Evolutionary conservation across 2,113 vertebrate species (phyloP), one percentile per base, ranked within the genome.

Genomic region (Corythornis vintsioides): DNA sequence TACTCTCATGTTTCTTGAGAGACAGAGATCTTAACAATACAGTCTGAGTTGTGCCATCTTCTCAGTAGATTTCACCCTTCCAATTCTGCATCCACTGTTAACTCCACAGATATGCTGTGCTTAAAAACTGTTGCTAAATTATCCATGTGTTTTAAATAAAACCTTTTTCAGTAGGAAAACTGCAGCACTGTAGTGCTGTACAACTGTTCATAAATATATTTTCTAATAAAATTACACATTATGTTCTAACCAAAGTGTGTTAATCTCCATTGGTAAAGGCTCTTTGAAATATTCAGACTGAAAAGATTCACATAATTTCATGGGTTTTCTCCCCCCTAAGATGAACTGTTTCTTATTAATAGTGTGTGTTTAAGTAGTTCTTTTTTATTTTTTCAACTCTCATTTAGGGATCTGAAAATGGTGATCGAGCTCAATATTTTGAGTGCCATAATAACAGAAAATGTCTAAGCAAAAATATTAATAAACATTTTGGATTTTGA

Each of bases 291-390:
- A n/a, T 13, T 77, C 22, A 56, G n/a, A 9, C 16, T 48, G 57
- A 81, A 55, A 6, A 69, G 3, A 15, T 69, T 71, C 22, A 15
- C 3, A 11, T 74, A 63, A 74, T 45, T 77, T 81, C 9, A 42
- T 72, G 7, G 5, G 12, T 76, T 67, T 19, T 47, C 47, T 1
- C 1, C 6, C 2, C 5, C 1, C 5, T 13, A 15, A 69, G 8
- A 25, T 33, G 10, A 72, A 31, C 17, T 1, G 0, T 7, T 83
- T 35, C 38, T 40, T 92, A 48, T 29, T 43, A 53, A n/a, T 53
- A 45, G 15, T 8, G 5, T 55, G 4, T 70, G 42, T 66, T 83
- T 70, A 72, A 55, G 8, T 57, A 29, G 4, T 47, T 70, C 3
- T 21, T 48, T 53, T 15, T n/a, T 40, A 9, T 4, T 6, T 48